Evolutionary conservation across 2,888 invertebrate genomes (phyloP).

Genomic region (Lysandra coridon): DNA sequence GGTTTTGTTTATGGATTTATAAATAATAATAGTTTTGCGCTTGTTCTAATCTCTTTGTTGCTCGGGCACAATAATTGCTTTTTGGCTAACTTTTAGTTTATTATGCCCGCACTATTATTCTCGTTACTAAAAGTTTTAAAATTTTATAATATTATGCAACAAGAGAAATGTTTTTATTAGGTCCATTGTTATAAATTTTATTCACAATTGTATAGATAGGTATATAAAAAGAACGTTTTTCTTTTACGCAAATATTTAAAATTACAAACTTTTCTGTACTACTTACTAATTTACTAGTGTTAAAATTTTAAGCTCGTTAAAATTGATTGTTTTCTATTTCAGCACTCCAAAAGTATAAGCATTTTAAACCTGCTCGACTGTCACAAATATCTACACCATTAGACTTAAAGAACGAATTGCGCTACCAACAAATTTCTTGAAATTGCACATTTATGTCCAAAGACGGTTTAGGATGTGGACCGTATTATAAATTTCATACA

Average conservation of each 20-base stretch:
- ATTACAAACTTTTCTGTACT: too few species aligned
- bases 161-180: neutral
- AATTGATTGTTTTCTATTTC: neutral
- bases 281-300: neutral
- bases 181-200: neutral
- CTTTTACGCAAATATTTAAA: too few species aligned
- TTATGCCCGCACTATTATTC: neutral
- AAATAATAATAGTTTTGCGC: slow-evolving; percentile 33
- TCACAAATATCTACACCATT: slow-evolving; percentile 28
- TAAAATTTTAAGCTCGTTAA: neutral
- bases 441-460: slow-evolving; percentile 21
- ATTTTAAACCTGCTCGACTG: slow-evolving; percentile 15
- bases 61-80: slow-evolving; percentile 8
- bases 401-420: slow-evolving; percentile 12
- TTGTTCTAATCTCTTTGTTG: slow-evolving; percentile 26
- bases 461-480: slow-evolving; percentile 7
- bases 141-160: too few species aligned
- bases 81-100: neutral
- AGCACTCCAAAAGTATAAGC: neutral
- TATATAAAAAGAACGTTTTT: too few species aligned
- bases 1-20: slow-evolving; percentile 39
- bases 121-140: neutral
- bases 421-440: slow-evolving; percentile 11
- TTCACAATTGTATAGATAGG: too few species aligned
- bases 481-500: slow-evolving; percentile 19